phyloP scores from a whole-genome alignment of 2,888 invertebrate genomes.

The Thymelicus lineola region DNA sequence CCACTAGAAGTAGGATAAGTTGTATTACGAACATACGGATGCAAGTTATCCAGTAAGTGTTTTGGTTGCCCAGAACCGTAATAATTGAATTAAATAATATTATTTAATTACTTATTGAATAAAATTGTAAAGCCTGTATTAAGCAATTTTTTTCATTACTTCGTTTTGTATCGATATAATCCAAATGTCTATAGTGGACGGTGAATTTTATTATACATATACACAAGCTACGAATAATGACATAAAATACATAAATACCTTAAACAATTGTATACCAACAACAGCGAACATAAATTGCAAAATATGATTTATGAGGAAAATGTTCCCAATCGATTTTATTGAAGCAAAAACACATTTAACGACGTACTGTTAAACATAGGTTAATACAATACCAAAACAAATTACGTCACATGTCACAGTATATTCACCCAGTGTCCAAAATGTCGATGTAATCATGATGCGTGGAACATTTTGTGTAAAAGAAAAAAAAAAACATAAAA shows the following conservation, averaged over 20 bases:
- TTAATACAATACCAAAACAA: slow-evolving; percentile 45
- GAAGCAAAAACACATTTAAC: slow-evolving; percentile 99
- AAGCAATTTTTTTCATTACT: no score
- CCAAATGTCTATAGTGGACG: slow-evolving; percentile 5
- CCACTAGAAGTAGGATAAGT: no score
- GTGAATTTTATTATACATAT: slow-evolving; percentile 1
- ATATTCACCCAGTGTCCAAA: slow-evolving; percentile 65
- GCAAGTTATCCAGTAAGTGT: no score
- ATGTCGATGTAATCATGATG: slow-evolving; percentile 58
- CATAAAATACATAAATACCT: slow-evolving; percentile 86
- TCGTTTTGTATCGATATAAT: not conserved
- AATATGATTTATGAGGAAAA: slow-evolving; percentile 99
- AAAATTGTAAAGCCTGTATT: no score
- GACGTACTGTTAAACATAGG: slow-evolving; percentile 91
- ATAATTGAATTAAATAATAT: no score
- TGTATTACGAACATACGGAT: no score
- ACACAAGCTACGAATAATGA: slow-evolving; percentile 13
- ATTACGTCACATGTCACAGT: slow-evolving; percentile 64
- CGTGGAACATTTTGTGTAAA: slow-evolving; percentile 61
- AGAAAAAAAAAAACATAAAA: slow-evolving; percentile 56
- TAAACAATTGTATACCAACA: slow-evolving; percentile 99
- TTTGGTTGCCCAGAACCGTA: no score
- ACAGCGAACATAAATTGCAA: slow-evolving; percentile 99
- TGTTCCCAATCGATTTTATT: slow-evolving; percentile 99
- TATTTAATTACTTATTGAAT: no score